phyloP scores from a whole-genome alignment of 1,140 invertebrate species.

The Calephelis virginiensis region DNA sequence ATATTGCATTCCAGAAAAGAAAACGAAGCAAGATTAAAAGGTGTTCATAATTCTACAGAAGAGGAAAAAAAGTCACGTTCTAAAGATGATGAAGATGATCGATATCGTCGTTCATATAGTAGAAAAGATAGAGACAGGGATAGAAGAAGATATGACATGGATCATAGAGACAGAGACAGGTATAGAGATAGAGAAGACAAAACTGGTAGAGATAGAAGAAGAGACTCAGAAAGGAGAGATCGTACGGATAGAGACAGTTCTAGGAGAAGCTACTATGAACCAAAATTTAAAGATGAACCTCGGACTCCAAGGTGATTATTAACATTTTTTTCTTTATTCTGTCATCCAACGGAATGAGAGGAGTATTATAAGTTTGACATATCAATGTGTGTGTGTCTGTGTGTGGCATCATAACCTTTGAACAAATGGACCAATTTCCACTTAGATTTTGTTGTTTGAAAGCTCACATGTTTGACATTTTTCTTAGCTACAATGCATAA shows the following conservation, averaged over 20 bases:
- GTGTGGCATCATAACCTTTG: no score
- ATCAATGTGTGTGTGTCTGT: no score
- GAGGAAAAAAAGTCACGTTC: slow-evolving; percentile 69
- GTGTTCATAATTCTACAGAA: slow-evolving; percentile 79
- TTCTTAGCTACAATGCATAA: no score
- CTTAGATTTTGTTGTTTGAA: no score
- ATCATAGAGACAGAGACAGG: slow-evolving; percentile 50
- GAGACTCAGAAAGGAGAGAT: slow-evolving; percentile 60
- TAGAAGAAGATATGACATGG: slow-evolving; percentile 33
- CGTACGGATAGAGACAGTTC: slow-evolving; percentile 74
- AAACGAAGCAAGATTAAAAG: slow-evolving; percentile 72
- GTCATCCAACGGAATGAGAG: no score
- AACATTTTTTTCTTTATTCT: no score
- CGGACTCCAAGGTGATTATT: slow-evolving; percentile 83
- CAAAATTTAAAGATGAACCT: slow-evolving; percentile 88
- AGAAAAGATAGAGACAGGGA: slow-evolving; percentile 36
- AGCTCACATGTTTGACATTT: no score
- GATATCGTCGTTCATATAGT: slow-evolving; percentile 47
- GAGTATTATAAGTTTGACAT: no score
- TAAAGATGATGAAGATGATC: slow-evolving; percentile 62
- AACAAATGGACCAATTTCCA: no score
- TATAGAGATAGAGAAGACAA: slow-evolving; percentile 47
- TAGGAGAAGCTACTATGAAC: slow-evolving; percentile 83
- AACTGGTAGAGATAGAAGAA: slow-evolving; percentile 62
- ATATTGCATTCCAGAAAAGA: slow-evolving; percentile 75